A percentile compares a stretch with the other conserved stretches of the same genome.
Conservation (phyloP, 2,888 invertebrate genomes). For the Eupeodes luniger region DNA sequence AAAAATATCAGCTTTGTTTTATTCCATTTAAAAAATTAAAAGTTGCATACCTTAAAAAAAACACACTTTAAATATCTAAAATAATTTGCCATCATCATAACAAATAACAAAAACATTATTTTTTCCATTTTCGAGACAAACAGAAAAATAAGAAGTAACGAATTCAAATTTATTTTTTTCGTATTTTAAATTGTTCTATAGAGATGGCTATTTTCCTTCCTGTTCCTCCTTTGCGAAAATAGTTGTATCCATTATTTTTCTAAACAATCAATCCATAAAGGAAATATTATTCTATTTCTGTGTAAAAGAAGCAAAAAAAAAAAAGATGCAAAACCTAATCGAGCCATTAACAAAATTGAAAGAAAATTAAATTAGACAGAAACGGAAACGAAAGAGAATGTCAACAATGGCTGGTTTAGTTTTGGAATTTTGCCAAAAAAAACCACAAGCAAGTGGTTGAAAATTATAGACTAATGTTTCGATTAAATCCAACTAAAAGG, state of each 20-base stretch:
- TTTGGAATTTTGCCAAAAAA: background rate
- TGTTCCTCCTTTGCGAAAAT: background rate
- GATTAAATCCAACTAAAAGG: background rate
- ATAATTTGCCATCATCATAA: too few relatives aligned
- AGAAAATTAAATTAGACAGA: background rate
- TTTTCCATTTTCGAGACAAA: too few relatives aligned
- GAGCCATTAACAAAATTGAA: slow-evolving; percentile 7
- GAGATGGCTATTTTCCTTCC: too few relatives aligned
- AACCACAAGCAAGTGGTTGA: background rate
- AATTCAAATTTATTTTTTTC: too few relatives aligned
- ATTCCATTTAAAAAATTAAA: too few relatives aligned
- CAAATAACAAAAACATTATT: too few relatives aligned
- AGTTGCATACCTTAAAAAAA: too few relatives aligned
- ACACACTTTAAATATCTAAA: too few relatives aligned
- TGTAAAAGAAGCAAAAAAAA: background rate
- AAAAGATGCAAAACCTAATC: background rate
- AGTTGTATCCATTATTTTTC: background rate
- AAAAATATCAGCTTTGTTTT: too few relatives aligned
- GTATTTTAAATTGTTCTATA: too few relatives aligned
- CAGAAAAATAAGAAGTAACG: too few relatives aligned
- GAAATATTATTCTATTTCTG: background rate
- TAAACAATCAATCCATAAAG: background rate
- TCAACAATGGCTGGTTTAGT: background rate
- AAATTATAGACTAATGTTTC: background rate
- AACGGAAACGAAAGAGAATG: background rate